Conservation (phyloP, 2,113 vertebrate species). For the Cygnus buccinator region DNA sequence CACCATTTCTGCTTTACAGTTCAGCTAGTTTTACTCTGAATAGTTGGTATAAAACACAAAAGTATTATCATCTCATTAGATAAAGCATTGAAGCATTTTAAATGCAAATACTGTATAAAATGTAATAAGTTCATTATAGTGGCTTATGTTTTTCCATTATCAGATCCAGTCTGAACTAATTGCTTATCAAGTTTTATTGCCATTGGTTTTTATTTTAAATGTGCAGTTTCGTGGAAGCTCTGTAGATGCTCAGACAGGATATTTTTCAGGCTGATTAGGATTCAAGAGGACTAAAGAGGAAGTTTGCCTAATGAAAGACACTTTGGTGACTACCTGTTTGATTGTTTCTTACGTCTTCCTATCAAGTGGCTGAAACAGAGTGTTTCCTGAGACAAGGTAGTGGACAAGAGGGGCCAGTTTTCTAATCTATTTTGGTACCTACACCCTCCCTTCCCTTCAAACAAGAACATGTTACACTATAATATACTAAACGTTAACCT, state of each 20-base stretch:
- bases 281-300: background rate
- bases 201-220: constrained; percentile 27
- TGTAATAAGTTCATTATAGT: constrained; percentile 39
- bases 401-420: background rate
- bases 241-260: background rate
- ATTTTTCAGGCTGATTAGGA: background rate
- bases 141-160: constrained; percentile 42
- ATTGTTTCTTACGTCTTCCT: background rate
- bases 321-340: background rate
- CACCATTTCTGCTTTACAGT: constrained; percentile 43
- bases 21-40: constrained; percentile 42
- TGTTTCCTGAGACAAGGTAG: background rate
- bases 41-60: constrained; percentile 20
- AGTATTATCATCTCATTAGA: constrained; percentile 40
- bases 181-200: constrained; percentile 20
- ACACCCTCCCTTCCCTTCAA: background rate
- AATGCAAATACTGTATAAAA: constrained; percentile 53
- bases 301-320: background rate
- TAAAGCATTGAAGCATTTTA: constrained; percentile 49
- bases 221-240: background rate
- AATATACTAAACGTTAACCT: background rate
- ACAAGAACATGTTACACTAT: background rate
- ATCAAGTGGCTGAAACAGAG: background rate
- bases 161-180: constrained; percentile 45
- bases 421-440: background rate